These are phyloP conservation scores for Aleiodes sp. DNA, from an alignment of 1,140 invertebrate genomes.

Conservation along the genomic window DNA sequence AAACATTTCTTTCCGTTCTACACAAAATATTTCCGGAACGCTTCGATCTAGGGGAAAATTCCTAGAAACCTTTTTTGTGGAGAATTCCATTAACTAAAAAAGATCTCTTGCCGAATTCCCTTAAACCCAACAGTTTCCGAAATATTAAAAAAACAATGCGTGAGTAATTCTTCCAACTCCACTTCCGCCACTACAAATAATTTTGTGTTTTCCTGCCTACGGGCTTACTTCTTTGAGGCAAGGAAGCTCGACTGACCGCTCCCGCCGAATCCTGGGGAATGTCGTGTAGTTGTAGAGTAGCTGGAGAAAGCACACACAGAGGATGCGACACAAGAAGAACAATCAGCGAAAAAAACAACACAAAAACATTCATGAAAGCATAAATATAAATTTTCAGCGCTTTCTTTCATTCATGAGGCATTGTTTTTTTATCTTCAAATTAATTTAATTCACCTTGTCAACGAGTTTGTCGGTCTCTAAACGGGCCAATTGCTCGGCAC, in stretches of 20 bases:
- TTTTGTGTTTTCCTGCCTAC: conserved; percentile 32
- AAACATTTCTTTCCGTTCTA: too few relatives aligned
- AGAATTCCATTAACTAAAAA: too few relatives aligned
- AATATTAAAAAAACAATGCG: too few relatives aligned
- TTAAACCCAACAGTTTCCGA: too few relatives aligned
- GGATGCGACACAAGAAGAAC: conserved; percentile 18
- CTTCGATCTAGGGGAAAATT: too few relatives aligned
- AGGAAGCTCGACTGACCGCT: conserved; percentile 77
- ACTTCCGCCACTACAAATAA: too few relatives aligned
- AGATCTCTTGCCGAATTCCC: too few relatives aligned
- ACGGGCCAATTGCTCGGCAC: conserved; percentile 80
- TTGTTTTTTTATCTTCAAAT: conserved; percentile 6
- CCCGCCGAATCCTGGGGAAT: conserved; percentile 75
- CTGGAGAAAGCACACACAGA: conserved; percentile 58
- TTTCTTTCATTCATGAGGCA: conserved; percentile 3
- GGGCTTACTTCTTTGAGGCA: conserved; percentile 72
- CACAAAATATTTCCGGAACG: too few relatives aligned
- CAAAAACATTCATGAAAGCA: conserved; percentile 16
- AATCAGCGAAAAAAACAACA: conserved; percentile 22
- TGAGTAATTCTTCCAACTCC: too few relatives aligned
- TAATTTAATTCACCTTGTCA: conserved; percentile 70
- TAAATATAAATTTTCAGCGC: not conserved
- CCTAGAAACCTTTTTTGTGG: too few relatives aligned
- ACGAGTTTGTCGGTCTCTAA: conserved; percentile 81
- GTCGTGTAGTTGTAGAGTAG: conserved; percentile 74